Percentiles rank a stretch among this genome's conserved stretches.
Conservation (phyloP, 2,797 vertebrate genomes). For the Acipenser ruthenus region DNA sequence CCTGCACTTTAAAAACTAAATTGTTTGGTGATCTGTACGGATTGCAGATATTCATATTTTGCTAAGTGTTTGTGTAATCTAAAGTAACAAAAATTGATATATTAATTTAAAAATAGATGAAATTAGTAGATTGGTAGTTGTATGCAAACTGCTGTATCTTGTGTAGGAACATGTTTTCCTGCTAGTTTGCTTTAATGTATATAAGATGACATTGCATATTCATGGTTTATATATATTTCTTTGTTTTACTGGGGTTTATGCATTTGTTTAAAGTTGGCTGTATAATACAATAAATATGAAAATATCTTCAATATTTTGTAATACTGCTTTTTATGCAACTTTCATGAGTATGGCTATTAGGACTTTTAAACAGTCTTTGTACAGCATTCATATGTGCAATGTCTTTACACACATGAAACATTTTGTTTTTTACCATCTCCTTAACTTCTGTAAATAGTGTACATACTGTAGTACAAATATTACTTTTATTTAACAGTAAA, state of each 20-base stretch:
- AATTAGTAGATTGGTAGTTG: constrained; percentile 28
- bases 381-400: constrained; percentile 47
- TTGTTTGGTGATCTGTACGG: constrained; percentile 35
- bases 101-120: constrained; percentile 39
- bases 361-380: constrained; percentile 36
- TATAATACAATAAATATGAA: constrained; percentile 28
- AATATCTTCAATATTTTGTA: constrained; percentile 49
- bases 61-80: constrained; percentile 40
- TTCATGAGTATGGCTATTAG: constrained; percentile 31
- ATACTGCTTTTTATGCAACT: constrained; percentile 34
- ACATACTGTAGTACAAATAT: constrained; percentile 43
- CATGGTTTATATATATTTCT: constrained; percentile 55
- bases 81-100: constrained; percentile 44
- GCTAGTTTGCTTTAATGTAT: constrained; percentile 61
- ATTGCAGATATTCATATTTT: constrained; percentile 56
- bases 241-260: constrained; percentile 43
- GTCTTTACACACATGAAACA: constrained; percentile 37
- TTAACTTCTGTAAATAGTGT: constrained; percentile 60
- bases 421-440: constrained; percentile 28
- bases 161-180: constrained; percentile 49
- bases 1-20: constrained; percentile 71
- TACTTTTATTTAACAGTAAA: constrained; percentile 62
- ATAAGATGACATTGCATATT: constrained; percentile 64
- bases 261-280: constrained; percentile 29
- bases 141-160: constrained; percentile 49